Evolutionary conservation across 2,797 vertebrate genomes (phyloP).

Genomic region (Pygocentrus nattereri): DNA sequence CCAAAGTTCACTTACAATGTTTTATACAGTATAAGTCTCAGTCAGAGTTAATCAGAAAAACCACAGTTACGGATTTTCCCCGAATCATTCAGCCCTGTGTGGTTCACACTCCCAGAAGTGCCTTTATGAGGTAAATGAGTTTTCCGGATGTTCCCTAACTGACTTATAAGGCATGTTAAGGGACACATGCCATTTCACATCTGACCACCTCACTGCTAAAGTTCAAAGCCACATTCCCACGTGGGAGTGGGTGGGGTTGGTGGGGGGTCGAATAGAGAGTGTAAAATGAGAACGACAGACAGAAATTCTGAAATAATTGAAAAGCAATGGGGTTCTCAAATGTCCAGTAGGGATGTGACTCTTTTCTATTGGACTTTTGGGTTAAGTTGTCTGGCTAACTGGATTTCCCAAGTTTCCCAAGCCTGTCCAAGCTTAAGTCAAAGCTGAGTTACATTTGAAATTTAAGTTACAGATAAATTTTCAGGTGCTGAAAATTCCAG

Average conservation of each 20-base stretch:
- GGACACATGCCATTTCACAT: conserved; percentile 31
- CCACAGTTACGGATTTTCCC: too few relatives aligned
- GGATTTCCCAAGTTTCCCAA: too few relatives aligned
- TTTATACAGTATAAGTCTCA: too few relatives aligned
- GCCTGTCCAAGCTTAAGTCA: too few relatives aligned
- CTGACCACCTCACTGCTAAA: conserved; percentile 38
- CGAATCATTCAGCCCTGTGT: too few relatives aligned
- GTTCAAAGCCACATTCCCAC: conserved; percentile 1
- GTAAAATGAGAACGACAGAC: conserved; percentile 1
- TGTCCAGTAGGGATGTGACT: neutral
- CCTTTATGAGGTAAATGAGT: conserved; percentile 28
- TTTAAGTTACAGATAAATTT: too few relatives aligned
- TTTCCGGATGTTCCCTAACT: conserved; percentile 38
- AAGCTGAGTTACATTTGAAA: too few relatives aligned
- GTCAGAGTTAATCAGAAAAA: too few relatives aligned
- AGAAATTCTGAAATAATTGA: neutral
- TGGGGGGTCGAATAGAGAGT: neutral
- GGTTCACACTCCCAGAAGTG: neutral
- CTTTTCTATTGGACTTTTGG: neutral
- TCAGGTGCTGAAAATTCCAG: too few relatives aligned
- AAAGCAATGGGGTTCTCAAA: neutral
- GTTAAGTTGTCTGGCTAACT: too few relatives aligned
- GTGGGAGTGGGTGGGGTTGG: too few relatives aligned
- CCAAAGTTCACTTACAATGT: too few relatives aligned
- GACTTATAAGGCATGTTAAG: conserved; percentile 14